Conservation (phyloP, 2,888 invertebrate genomes). For the Vanessa cardui region DNA sequence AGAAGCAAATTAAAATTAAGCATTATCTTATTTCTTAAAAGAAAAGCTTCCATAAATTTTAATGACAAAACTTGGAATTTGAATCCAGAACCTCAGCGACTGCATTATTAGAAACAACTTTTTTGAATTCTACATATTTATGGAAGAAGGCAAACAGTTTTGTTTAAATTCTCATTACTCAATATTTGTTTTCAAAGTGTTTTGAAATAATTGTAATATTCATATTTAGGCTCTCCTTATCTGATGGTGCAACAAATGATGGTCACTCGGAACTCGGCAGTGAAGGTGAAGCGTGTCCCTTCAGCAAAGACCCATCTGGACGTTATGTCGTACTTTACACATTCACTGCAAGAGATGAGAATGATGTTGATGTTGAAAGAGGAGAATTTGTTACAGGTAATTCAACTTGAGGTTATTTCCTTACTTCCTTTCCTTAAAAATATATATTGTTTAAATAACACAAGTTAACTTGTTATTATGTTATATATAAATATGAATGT, state of each 20-base stretch:
- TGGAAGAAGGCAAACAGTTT: no score
- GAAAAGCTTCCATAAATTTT: no score
- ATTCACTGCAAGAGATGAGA: slow-evolving; percentile 95
- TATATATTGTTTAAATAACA: background rate
- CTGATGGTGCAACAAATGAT: slow-evolving; percentile 74
- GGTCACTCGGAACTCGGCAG: slow-evolving; percentile 77
- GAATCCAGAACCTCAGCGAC: no score
- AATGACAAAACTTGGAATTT: no score
- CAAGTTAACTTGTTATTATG: background rate
- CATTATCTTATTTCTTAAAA: no score
- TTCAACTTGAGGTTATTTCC: background rate
- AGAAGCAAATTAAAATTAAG: no score
- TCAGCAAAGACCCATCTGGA: slow-evolving; percentile 92
- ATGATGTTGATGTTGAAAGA: slow-evolving; percentile 95
- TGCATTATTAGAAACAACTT: no score
- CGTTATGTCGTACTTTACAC: slow-evolving; percentile 96
- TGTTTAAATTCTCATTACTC: no score
- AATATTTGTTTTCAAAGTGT: no score
- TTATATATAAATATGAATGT: no score
- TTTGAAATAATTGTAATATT: background rate
- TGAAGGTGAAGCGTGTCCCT: slow-evolving; percentile 85
- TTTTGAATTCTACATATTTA: no score
- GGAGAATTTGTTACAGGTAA: slow-evolving; percentile 96
- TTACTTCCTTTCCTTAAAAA: background rate
- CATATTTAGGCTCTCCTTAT: slow-evolving; percentile 63